Evolutionary conservation across 2,113 vertebrate species (phyloP).

Genomic region (Circaetus gallicus): DNA sequence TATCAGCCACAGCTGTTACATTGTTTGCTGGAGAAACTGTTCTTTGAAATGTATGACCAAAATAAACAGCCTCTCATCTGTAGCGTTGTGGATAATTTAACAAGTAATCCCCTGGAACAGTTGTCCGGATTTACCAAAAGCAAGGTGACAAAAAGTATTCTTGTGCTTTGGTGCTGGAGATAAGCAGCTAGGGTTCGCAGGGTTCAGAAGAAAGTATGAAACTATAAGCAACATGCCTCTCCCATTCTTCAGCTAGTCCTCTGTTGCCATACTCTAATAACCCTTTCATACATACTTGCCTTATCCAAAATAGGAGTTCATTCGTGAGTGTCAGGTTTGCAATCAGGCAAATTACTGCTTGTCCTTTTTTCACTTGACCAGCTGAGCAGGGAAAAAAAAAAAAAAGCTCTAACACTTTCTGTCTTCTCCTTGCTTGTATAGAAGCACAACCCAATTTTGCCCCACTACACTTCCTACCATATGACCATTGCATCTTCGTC

Average conservation of each 20-base stretch:
- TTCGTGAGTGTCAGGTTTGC: background rate
- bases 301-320: background rate
- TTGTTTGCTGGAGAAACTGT: conserved; percentile 55
- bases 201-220: background rate
- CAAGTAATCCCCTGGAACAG: background rate
- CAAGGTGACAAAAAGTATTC: background rate
- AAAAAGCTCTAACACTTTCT: background rate
- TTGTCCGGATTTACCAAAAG: background rate
- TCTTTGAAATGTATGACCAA: conserved; percentile 57
- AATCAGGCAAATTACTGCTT: no score
- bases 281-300: background rate
- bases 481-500: background rate
- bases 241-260: background rate
- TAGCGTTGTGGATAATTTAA: background rate
- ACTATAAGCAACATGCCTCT: background rate
- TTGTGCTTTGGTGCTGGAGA: background rate
- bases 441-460: background rate
- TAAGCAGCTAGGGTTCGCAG: background rate
- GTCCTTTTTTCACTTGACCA: background rate
- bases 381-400: background rate
- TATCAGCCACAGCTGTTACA: conserved; percentile 64
- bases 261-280: background rate
- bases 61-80: conserved; percentile 63
- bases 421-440: background rate
- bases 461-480: background rate